Percentiles rank a stretch among this genome's conserved stretches.
Evolutionary conservation across 1,140 invertebrate species (phyloP).

Genomic region (Acromyrmex heyeri): DNA sequence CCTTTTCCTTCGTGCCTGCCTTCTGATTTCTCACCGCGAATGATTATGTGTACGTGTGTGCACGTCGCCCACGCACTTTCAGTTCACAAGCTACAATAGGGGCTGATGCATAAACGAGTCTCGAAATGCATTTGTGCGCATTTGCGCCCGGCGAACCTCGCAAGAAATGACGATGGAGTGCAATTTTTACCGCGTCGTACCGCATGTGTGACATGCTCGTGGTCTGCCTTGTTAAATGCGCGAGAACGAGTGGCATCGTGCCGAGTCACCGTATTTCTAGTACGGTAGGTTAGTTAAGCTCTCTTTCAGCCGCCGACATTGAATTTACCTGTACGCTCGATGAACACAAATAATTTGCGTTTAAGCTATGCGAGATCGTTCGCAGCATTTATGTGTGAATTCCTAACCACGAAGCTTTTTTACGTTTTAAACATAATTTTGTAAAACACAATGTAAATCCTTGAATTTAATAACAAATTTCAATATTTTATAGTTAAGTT

Average conservation of each 20-base stretch:
- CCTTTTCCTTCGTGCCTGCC: not conserved
- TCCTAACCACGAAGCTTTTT: slow-evolving; percentile 36
- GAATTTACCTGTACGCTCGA: slow-evolving; percentile 55
- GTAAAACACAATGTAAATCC: not conserved
- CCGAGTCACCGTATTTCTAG: slow-evolving; percentile 66
- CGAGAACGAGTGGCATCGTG: slow-evolving; percentile 73
- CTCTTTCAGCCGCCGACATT: slow-evolving; percentile 72
- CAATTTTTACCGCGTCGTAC: slow-evolving; percentile 55
- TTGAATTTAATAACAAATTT: not conserved
- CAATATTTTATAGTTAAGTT: not conserved
- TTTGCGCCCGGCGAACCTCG: not conserved
- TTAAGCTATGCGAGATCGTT: slow-evolving; percentile 51
- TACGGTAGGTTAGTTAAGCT: slow-evolving; percentile 81
- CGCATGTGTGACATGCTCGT: slow-evolving; percentile 55
- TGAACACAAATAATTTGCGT: slow-evolving; percentile 79
- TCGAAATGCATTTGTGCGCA: slow-evolving; percentile 48
- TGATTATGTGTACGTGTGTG: slow-evolving; percentile 17
- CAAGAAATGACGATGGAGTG: slow-evolving; percentile 32
- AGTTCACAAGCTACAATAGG: slow-evolving; percentile 36
- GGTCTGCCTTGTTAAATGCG: slow-evolving; percentile 75
- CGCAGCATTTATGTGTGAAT: slow-evolving; percentile 40
- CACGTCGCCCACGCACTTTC: slow-evolving; percentile 21
- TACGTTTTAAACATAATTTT: not conserved
- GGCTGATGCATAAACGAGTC: slow-evolving; percentile 60
- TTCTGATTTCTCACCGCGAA: slow-evolving; percentile 33